These are phyloP conservation scores for Pterocles burchelli DNA, from an alignment of 2,113 vertebrate genomes.

Conservation along the genomic window DNA sequence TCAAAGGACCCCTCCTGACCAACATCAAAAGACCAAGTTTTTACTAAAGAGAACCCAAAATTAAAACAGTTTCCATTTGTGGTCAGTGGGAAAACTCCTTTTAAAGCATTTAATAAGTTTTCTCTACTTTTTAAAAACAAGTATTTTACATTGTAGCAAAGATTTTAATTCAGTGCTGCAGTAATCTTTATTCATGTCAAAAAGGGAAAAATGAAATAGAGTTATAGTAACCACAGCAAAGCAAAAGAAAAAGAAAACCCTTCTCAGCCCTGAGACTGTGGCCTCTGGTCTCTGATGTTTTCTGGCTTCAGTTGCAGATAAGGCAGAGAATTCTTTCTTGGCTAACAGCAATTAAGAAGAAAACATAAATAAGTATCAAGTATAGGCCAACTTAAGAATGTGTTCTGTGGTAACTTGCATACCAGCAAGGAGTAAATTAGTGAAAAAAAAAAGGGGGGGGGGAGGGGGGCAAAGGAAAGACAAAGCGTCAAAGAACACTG, in stretches of 20 bases:
- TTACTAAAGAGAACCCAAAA: background rate
- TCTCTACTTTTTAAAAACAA: background rate
- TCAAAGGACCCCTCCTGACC: conserved; percentile 8
- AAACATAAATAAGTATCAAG: background rate
- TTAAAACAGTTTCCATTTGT: background rate
- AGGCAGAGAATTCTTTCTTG: conserved; percentile 6
- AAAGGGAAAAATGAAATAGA: background rate
- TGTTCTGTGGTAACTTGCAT: background rate
- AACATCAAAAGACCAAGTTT: conserved; percentile 12
- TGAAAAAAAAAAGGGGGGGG: fast-evolving
- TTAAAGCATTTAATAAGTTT: background rate
- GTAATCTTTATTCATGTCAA: background rate
- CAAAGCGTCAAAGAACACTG: background rate
- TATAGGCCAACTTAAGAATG: background rate
- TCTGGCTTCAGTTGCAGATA: conserved; percentile 1
- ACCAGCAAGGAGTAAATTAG: background rate
- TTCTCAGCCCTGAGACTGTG: background rate
- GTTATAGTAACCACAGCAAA: background rate
- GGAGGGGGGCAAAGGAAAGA: background rate
- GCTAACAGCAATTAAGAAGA: background rate
- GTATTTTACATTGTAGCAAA: background rate
- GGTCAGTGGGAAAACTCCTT: background rate
- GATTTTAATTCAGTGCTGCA: background rate
- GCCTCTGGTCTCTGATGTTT: background rate
- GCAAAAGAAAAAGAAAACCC: background rate